These are phyloP conservation scores for Steatocranus sp. DNA, from an alignment of 2,797 vertebrate genomes.

Conservation along the genomic window DNA sequence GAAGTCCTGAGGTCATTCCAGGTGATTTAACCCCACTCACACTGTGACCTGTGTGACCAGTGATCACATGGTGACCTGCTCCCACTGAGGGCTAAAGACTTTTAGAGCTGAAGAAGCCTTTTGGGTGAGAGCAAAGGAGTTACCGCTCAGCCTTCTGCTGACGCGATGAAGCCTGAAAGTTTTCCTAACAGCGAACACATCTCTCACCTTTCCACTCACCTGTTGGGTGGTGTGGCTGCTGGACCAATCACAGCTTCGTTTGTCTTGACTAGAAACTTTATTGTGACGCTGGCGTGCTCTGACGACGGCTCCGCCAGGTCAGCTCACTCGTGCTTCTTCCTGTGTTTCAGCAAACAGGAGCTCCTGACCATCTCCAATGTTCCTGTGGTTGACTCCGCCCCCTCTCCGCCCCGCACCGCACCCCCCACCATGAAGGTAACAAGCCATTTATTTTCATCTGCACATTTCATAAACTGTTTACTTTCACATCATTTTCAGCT, in stretches of 20 bases:
- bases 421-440: conserved; percentile 92
- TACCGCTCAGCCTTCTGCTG: neutral
- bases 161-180: neutral
- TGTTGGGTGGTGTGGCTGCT: neutral
- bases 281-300: neutral
- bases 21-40: neutral
- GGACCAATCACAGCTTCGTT: neutral
- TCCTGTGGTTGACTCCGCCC: conserved; percentile 82
- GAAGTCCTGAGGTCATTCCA: neutral
- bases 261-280: neutral
- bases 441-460: neutral
- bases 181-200: neutral
- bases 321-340: neutral
- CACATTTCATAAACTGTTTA: neutral
- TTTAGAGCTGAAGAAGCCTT: neutral
- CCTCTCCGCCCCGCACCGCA: conserved; percentile 89
- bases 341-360: conserved; percentile 88
- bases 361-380: conserved; percentile 84
- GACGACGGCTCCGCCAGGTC: neutral
- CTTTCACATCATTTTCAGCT: neutral
- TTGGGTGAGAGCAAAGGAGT: neutral
- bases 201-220: neutral
- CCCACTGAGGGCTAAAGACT: neutral
- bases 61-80: neutral
- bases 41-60: neutral